phyloP scores from a whole-genome alignment of 1,140 invertebrate genomes.

The Caenorhabditis remanei region DNA sequence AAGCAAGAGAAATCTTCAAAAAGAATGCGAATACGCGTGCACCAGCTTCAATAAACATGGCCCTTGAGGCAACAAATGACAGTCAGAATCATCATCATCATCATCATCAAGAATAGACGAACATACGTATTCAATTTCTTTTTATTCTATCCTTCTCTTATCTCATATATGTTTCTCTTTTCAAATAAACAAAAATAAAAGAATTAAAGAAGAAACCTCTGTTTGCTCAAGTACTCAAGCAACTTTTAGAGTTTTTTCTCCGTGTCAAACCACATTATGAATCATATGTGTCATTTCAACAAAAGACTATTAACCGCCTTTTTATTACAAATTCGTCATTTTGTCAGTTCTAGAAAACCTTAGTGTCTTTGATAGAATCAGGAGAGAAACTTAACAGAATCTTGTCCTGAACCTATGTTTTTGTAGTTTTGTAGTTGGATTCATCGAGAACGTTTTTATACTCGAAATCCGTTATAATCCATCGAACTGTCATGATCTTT shows the following conservation, averaged over 20 bases:
- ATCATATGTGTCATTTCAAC: constrained; percentile 11
- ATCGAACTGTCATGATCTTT: too few species aligned
- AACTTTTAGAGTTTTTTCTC: background rate
- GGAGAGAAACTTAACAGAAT: too few species aligned
- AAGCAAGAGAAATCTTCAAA: constrained; percentile 45
- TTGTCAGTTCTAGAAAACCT: background rate
- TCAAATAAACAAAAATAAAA: background rate
- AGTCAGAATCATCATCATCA: constrained; percentile 53
- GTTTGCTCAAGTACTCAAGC: constrained; percentile 42
- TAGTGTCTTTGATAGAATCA: too few species aligned
- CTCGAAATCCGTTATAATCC: too few species aligned
- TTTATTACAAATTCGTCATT: constrained; percentile 20
- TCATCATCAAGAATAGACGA: constrained; percentile 44
- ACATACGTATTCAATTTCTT: background rate
- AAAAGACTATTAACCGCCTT: background rate
- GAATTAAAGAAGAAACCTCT: background rate
- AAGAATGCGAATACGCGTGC: constrained; percentile 52
- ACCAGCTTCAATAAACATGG: constrained; percentile 38
- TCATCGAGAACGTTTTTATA: too few species aligned
- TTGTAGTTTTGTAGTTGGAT: too few species aligned
- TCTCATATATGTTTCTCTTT: background rate
- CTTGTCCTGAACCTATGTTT: too few species aligned
- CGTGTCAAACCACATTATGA: constrained; percentile 46
- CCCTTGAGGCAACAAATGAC: constrained; percentile 29
- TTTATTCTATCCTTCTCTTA: background rate